Percentiles rank a stretch among this genome's conserved stretches.
These are phyloP conservation scores for Peromyscus eremicus DNA, from an alignment of 2,797 vertebrate species.

Conservation along the genomic window DNA sequence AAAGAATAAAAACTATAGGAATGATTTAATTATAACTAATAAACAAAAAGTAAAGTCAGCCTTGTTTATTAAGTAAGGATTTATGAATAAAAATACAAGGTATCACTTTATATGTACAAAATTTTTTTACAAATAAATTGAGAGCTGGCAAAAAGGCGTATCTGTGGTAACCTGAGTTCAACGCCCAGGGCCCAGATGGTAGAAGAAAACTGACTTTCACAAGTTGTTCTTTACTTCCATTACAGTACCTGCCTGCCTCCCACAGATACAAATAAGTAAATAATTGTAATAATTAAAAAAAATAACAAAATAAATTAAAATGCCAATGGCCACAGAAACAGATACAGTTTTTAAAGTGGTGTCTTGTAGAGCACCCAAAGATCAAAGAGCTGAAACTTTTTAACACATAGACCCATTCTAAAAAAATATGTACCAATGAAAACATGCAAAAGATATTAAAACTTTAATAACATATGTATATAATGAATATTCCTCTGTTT, in stretches of 20 bases:
- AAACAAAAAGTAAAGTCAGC: not conserved
- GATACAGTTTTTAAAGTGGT: not conserved
- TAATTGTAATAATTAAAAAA: not conserved
- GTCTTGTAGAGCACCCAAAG: not conserved
- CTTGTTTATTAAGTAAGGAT: conserved; percentile 29
- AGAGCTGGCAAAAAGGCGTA: not conserved
- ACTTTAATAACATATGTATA: not conserved
- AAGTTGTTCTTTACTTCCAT: not conserved
- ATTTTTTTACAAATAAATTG: not conserved
- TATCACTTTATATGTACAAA: conserved; percentile 38
- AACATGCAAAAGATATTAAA: not conserved
- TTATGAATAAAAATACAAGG: conserved; percentile 20
- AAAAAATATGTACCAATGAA: not conserved
- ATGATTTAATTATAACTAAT: not conserved
- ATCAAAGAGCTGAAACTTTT: not conserved
- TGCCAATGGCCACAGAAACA: not conserved
- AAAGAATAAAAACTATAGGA: not conserved
- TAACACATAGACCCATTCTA: not conserved
- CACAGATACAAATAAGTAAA: not conserved
- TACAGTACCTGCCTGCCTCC: accelerated
- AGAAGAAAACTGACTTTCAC: not conserved
- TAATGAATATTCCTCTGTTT: conserved; percentile 24
- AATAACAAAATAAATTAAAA: conserved; percentile 3
- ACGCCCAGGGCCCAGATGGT: not conserved
- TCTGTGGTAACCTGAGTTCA: too few species aligned